phyloP scores from a whole-genome alignment of 2,797 vertebrate species.

The Melanogrammus aeglefinus region DNA sequence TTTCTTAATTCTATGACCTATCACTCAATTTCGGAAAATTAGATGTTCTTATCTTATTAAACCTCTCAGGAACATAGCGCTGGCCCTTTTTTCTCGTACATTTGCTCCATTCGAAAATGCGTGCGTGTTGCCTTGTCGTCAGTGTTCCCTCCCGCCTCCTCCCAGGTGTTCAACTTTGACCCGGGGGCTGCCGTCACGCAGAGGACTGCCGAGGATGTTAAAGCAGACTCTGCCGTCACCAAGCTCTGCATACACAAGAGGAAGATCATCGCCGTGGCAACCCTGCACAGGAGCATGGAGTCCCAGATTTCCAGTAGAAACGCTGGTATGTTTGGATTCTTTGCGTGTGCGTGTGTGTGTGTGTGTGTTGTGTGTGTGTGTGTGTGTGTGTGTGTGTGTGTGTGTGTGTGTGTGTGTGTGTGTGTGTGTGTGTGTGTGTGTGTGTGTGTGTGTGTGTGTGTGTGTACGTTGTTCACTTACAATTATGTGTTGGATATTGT shows the following conservation, averaged over 20 bases:
- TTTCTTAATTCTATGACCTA: too few relatives aligned
- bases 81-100: background rate
- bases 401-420: background rate
- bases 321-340: conserved; percentile 72
- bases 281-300: conserved; percentile 89
- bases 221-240: conserved; percentile 87
- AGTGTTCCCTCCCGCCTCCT: background rate
- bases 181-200: conserved; percentile 85
- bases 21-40: too few relatives aligned
- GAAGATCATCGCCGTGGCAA: conserved; percentile 89
- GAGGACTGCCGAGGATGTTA: conserved; percentile 87
- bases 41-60: too few relatives aligned
- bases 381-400: background rate
- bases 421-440: background rate
- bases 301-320: conserved; percentile 81
- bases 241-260: conserved; percentile 92
- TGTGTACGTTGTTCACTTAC: background rate
- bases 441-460: background rate
- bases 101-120: too few relatives aligned
- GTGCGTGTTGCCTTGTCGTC: background rate
- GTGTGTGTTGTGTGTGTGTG: background rate
- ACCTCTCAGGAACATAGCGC: background rate
- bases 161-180: conserved; percentile 89
- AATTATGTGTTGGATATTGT: background rate
- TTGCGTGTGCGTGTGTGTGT: background rate